Conservation (phyloP, 1,140 invertebrate genomes). For the Eurosta solidaginis region DNA sequence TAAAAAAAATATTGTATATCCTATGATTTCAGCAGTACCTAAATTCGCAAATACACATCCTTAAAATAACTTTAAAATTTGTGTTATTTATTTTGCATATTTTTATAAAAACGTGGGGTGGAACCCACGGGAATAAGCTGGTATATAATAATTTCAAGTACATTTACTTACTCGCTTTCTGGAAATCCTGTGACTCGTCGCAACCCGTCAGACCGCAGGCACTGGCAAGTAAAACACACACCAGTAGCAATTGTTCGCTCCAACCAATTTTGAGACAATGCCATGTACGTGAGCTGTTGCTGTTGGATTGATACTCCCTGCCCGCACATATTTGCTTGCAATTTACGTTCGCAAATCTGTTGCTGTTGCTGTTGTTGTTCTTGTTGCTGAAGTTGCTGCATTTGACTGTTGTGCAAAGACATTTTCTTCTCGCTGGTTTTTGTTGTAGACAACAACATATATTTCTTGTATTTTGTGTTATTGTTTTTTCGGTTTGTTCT, state of each 20-base stretch:
- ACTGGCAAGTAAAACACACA: background rate
- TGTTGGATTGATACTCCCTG: background rate
- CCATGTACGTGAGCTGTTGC: background rate
- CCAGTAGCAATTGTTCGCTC: conserved; percentile 6
- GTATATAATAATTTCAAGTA: background rate
- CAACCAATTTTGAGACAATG: background rate
- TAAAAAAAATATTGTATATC: no score
- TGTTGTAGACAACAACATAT: background rate
- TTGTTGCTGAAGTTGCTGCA: background rate
- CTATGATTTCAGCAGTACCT: no score
- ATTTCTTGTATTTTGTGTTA: background rate
- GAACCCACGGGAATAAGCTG: no score
- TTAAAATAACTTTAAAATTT: no score
- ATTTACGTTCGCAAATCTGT: no score
- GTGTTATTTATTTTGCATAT: no score
- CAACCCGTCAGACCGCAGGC: background rate
- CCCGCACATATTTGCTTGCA: no score
- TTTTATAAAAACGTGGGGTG: no score
- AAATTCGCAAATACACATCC: no score
- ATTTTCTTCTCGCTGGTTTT: background rate
- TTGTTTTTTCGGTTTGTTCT: background rate
- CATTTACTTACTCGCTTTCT: conserved; percentile 7
- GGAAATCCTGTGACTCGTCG: conserved; percentile 22
- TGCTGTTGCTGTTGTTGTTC: background rate
- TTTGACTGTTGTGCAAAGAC: background rate